phyloP scores from a whole-genome alignment of 2,888 invertebrate genomes.

The Palloptera scutellata region DNA sequence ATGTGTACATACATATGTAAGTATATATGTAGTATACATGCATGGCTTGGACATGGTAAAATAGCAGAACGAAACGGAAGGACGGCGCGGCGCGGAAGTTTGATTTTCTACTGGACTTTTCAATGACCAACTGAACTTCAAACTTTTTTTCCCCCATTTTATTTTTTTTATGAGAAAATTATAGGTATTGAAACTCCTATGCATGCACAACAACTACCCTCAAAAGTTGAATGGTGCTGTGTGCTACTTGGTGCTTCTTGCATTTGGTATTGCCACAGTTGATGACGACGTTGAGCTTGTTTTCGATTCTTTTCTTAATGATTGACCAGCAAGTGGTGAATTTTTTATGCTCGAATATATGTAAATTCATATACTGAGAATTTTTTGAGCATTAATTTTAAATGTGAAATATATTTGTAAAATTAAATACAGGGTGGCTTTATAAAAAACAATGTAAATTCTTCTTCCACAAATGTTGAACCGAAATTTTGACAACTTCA shows the following conservation, averaged over 20 bases:
- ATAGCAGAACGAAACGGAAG: conserved; percentile 6
- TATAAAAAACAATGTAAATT: too few relatives aligned
- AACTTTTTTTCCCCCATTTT: conserved; percentile 41
- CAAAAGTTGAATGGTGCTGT: neutral
- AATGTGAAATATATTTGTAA: conserved; percentile 16
- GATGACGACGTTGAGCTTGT: conserved; percentile 27
- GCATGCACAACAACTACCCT: conserved; percentile 11
- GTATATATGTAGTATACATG: neutral
- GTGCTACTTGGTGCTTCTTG: neutral
- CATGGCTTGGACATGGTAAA: conserved; percentile 6
- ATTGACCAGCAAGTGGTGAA: conserved; percentile 40
- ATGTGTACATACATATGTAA: neutral
- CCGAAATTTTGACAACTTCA: too few relatives aligned
- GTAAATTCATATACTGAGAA: neutral
- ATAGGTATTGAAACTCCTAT: neutral
- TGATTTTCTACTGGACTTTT: conserved; percentile 35
- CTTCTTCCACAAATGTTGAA: too few relatives aligned
- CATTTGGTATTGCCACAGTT: conserved; percentile 24
- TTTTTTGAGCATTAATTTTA: conserved; percentile 30
- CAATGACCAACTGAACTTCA: conserved; percentile 58
- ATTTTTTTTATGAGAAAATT: neutral
- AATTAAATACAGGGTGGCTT: conserved; percentile 15
- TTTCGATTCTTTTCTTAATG: conserved; percentile 49
- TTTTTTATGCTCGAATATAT: neutral
- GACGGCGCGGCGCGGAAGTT: conserved; percentile 14